Conservation (phyloP, 2,113 vertebrate species). For the Synodontis membranacea region DNA sequence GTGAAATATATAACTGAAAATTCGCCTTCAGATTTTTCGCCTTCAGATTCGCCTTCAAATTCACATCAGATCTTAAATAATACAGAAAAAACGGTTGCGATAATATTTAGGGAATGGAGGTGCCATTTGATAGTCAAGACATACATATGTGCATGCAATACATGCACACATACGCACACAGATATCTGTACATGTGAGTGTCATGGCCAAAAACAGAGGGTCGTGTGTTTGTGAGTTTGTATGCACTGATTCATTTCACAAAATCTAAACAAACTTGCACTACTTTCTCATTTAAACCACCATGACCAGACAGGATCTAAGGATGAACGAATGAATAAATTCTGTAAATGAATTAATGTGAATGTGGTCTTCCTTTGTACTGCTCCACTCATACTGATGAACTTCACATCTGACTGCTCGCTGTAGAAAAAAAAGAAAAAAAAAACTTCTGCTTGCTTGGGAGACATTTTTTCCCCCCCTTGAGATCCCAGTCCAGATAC, state of each 20-base stretch:
- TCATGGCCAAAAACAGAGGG: background rate
- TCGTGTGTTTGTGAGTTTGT: background rate
- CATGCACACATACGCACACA: background rate
- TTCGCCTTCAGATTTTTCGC: background rate
- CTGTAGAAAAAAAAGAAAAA: background rate
- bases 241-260: background rate
- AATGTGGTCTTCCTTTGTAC: background rate
- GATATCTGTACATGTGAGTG: background rate
- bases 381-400: background rate
- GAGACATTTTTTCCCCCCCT: background rate
- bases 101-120: background rate
- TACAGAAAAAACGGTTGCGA: background rate
- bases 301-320: background rate
- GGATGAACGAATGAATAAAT: background rate
- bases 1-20: background rate
- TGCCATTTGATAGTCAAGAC: background rate
- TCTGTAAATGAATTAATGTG: background rate
- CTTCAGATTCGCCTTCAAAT: background rate
- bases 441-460: background rate
- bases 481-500: background rate
- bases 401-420: background rate
- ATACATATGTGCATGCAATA: background rate
- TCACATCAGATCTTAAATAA: background rate
- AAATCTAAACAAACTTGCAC: background rate
- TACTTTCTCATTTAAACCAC: background rate